These are phyloP conservation scores for Monodelphis domestica DNA, from an alignment of 2,797 vertebrate species.

Conservation along the genomic window DNA sequence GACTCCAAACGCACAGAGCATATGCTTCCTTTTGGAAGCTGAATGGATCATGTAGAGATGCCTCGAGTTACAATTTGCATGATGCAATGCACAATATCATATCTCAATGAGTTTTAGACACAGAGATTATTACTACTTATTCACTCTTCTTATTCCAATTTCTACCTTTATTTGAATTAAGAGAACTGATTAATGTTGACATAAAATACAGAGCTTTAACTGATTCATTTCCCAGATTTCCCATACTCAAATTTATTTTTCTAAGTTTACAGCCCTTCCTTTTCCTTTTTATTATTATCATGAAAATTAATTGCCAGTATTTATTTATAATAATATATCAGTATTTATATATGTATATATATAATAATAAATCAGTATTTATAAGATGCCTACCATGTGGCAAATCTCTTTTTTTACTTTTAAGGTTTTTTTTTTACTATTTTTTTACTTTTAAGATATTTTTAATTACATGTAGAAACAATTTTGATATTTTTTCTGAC, in stretches of 20 bases:
- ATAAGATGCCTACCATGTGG: background rate
- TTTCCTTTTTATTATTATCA: background rate
- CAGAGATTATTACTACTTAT: constrained; percentile 1
- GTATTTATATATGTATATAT: no score
- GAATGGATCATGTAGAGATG: background rate
- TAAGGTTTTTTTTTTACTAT: no score
- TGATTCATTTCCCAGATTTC: constrained; percentile 6
- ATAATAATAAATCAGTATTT: no score
- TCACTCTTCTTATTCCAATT: background rate
- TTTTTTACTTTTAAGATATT: no score
- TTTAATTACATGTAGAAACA: no score
- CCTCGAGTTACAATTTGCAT: background rate
- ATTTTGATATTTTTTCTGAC: no score
- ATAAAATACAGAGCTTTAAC: constrained; percentile 11
- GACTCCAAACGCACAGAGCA: background rate
- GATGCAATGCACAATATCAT: constrained; percentile 14
- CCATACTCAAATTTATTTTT: background rate
- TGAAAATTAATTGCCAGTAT: background rate
- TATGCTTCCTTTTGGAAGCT: background rate
- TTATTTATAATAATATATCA: no score
- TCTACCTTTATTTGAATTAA: constrained; percentile 8
- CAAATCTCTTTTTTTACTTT: no score
- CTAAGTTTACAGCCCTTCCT: constrained; percentile 1
- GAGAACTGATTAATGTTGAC: constrained; percentile 3
- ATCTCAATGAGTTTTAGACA: background rate